phyloP scores from a whole-genome alignment of 1,140 invertebrate genomes.

The Acyrthosiphon pisum region DNA sequence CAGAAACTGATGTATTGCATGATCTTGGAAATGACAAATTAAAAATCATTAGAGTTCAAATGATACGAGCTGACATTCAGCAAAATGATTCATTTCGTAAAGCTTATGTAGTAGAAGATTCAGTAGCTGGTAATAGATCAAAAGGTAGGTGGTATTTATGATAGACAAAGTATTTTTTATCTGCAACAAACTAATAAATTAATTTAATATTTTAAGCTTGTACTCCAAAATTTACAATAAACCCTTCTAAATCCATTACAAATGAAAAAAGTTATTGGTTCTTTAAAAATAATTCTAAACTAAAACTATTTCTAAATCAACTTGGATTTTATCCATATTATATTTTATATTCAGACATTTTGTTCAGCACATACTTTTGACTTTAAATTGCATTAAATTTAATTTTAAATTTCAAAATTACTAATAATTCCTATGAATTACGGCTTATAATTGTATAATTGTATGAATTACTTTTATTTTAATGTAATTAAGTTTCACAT shows the following conservation, averaged over 20 bases:
- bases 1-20: constrained; percentile 52
- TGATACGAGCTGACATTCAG: constrained; percentile 41
- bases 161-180: neutral
- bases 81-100: constrained; percentile 50
- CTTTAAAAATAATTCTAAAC: neutral
- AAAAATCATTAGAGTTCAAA: constrained; percentile 50
- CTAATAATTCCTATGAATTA: neutral
- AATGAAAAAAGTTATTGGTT: neutral
- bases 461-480: too few relatives aligned
- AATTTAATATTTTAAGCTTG: neutral
- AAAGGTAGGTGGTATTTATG: constrained; percentile 50
- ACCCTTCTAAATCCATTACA: neutral
- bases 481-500: too few relatives aligned
- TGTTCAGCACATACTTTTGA: neutral
- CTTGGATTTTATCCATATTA: neutral
- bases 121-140: constrained; percentile 12
- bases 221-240: neutral
- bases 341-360: neutral
- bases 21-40: constrained; percentile 47
- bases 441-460: too few relatives aligned
- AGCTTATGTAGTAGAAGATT: constrained; percentile 46
- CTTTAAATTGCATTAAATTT: neutral
- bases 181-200: neutral
- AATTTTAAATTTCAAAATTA: neutral
- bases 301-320: neutral